Conservation (phyloP, 2,888 invertebrate genomes). For the Pseudococcus viburni region DNA sequence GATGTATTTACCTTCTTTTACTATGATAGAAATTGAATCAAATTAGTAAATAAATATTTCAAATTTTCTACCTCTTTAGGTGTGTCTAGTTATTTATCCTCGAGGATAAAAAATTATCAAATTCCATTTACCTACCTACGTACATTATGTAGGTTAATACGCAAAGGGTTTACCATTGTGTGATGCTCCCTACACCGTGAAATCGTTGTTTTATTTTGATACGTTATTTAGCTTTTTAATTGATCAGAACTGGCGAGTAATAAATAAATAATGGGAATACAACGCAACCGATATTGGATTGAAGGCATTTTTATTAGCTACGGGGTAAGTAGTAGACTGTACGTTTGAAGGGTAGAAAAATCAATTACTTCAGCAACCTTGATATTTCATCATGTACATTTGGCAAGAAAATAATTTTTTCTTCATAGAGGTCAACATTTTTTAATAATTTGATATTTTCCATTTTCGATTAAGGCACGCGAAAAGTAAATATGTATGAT, state of each 20-base stretch:
- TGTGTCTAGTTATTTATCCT: not conserved
- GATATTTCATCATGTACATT: slow-evolving; percentile 29
- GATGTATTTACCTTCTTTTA: not conserved
- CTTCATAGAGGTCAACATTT: slow-evolving; percentile 40
- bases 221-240: not conserved
- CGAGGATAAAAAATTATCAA: not conserved
- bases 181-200: not conserved
- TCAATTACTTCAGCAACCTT: slow-evolving; percentile 53
- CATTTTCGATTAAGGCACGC: slow-evolving; percentile 36
- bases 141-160: not conserved
- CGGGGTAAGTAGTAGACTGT: not conserved
- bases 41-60: not conserved
- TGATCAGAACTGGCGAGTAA: not conserved
- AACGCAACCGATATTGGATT: slow-evolving; percentile 9
- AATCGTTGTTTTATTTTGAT: not conserved
- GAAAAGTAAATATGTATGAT: slow-evolving; percentile 8
- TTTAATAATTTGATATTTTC: slow-evolving; percentile 34
- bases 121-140: not conserved
- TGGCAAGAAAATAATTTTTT: slow-evolving; percentile 27
- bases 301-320: not conserved
- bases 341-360: slow-evolving; percentile 38
- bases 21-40: not conserved
- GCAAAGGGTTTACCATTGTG: not conserved
- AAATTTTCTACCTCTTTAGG: not conserved
- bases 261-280: slow-evolving; percentile 14